These are phyloP conservation scores for Dasypolia templi DNA, from an alignment of 2,888 invertebrate genomes.

Conservation along the genomic window DNA sequence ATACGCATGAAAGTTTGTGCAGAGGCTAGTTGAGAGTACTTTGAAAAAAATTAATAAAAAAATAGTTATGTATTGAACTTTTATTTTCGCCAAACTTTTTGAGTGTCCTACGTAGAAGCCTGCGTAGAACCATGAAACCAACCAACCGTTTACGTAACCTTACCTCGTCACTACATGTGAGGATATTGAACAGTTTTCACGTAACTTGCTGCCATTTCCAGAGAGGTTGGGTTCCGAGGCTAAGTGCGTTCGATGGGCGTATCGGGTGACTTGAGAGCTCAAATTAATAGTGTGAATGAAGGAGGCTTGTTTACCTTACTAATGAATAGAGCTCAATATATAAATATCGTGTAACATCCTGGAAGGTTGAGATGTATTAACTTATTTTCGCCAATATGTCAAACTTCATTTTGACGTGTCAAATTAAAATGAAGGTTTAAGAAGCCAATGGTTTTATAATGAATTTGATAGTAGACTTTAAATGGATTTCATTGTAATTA, in stretches of 20 bases:
- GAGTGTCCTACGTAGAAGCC: background rate
- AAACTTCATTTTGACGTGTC: too few species aligned
- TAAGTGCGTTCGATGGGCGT: conserved; percentile 49
- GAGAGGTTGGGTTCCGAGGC: conserved; percentile 26
- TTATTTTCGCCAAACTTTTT: too few species aligned
- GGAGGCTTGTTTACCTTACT: conserved; percentile 8
- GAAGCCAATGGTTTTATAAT: too few species aligned
- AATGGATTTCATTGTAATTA: background rate
- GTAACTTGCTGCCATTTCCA: conserved; percentile 26
- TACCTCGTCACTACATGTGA: background rate
- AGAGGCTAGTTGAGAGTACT: too few species aligned
- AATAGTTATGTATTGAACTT: too few species aligned
- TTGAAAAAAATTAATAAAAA: too few species aligned
- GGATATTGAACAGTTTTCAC: conserved; percentile 6
- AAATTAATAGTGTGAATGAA: conserved; percentile 29
- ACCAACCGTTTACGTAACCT: conserved; percentile 22
- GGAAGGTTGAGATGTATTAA: background rate
- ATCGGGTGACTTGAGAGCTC: conserved; percentile 19
- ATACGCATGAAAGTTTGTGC: too few species aligned
- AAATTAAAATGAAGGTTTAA: too few species aligned
- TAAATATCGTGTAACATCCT: background rate
- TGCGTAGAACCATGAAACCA: background rate
- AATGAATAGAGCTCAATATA: conserved; percentile 4
- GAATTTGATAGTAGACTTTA: too few species aligned
- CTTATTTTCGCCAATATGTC: too few species aligned